Conservation (phyloP, 2,113 vertebrate species). For the Dicrurus megarhynchus region DNA sequence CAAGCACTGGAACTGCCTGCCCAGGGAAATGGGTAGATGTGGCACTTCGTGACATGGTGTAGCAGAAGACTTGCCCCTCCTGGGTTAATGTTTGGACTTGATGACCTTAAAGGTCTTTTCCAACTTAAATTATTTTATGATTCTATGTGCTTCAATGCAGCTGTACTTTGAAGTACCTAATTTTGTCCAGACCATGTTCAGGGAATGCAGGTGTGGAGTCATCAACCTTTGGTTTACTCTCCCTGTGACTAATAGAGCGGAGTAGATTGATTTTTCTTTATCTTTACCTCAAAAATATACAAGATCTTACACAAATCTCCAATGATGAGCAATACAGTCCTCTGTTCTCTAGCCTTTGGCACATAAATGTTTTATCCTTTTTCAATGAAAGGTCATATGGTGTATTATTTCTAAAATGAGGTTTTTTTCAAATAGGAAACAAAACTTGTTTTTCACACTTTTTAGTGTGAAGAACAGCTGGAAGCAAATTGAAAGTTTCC, state of each 20-base stretch:
- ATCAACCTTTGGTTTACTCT: not conserved
- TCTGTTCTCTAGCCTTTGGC: not conserved
- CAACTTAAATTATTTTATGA: not conserved
- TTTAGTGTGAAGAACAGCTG: not conserved
- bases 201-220: not conserved
- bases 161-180: not conserved
- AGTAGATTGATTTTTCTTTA: not conserved
- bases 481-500: not conserved
- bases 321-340: not conserved
- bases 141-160: not conserved
- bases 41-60: not conserved
- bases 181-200: not conserved
- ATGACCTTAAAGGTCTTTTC: not conserved
- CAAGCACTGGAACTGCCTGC: not conserved
- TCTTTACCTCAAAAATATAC: not conserved
- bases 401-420: not conserved
- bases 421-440: not conserved
- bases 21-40: not conserved
- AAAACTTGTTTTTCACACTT: not conserved
- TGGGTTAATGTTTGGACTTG: rapidly evolving
- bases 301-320: not conserved
- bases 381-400: not conserved
- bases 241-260: too few species aligned
- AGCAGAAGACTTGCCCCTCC: not conserved
- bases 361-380: not conserved